These are phyloP conservation scores for Caenorhabditis drosophilae DNA, from an alignment of 2,888 invertebrate species.

Conservation along the genomic window DNA sequence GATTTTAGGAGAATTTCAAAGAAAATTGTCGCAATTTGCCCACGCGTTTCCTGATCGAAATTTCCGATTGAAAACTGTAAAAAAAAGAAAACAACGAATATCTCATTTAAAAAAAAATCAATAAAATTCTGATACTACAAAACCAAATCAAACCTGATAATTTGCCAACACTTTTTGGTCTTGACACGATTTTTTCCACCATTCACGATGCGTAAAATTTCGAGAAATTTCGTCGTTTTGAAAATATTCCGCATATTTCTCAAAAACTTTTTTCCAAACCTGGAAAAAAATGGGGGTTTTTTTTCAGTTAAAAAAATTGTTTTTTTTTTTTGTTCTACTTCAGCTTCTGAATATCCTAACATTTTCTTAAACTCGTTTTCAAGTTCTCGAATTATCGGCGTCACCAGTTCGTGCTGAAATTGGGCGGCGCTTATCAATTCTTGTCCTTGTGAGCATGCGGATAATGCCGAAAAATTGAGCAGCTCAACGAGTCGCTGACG, in stretches of 20 bases:
- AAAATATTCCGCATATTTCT: conserved; percentile 52
- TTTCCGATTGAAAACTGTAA: conserved; percentile 40
- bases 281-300: too few species aligned
- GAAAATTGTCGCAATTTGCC: conserved; percentile 44
- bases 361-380: conserved; percentile 36
- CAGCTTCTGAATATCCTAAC: conserved; percentile 20
- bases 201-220: conserved; percentile 55
- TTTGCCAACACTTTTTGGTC: conserved; percentile 36
- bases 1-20: conserved; percentile 44
- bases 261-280: conserved; percentile 47
- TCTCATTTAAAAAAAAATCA: too few species aligned
- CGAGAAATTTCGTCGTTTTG: conserved; percentile 45
- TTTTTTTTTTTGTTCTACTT: neutral
- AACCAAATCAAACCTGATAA: too few species aligned
- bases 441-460: conserved; percentile 56
- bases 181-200: conserved; percentile 59
- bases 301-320: too few species aligned
- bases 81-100: too few species aligned
- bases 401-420: conserved; percentile 35
- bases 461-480: conserved; percentile 42
- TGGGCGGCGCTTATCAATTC: conserved; percentile 41
- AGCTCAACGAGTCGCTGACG: conserved; percentile 39
- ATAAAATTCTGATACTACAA: too few species aligned
- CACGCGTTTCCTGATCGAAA: conserved; percentile 29
- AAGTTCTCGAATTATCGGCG: conserved; percentile 31